Percentiles rank a stretch among this genome's conserved stretches.
Evolutionary conservation across 2,888 invertebrate species (phyloP).

Genomic region (Drosophila flavopinicola): DNA sequence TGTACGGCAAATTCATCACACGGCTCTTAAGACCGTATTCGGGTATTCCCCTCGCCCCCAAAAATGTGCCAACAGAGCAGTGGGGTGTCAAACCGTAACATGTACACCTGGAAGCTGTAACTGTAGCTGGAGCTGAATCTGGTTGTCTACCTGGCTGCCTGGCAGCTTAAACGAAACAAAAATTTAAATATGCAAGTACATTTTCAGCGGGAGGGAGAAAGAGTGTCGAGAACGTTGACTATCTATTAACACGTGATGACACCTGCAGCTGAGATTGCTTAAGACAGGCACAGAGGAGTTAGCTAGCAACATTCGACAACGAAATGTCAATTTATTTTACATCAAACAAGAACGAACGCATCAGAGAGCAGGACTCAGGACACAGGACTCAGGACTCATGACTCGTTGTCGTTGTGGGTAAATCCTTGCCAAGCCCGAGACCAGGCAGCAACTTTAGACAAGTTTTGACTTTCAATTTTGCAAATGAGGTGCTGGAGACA

Average conservation of each 20-base stretch:
- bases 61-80: conserved; percentile 62
- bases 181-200: conserved; percentile 77
- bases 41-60: background rate
- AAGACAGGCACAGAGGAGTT: background rate
- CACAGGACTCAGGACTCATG: conserved; percentile 9
- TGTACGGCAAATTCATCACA: conserved; percentile 56
- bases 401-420: conserved; percentile 9
- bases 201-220: conserved; percentile 42
- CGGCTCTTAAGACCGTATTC: conserved; percentile 6
- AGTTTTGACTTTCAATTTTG: conserved; percentile 80
- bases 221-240: conserved; percentile 44
- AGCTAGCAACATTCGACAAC: conserved; percentile 49
- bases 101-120: conserved; percentile 5
- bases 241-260: conserved; percentile 75
- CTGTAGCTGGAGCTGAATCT: background rate
- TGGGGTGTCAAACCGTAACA: conserved; percentile 19
- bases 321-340: conserved; percentile 80
- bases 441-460: conserved; percentile 57
- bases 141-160: conserved; percentile 11
- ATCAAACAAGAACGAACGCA: conserved; percentile 49
- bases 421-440: conserved; percentile 10
- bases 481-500: conserved; percentile 76
- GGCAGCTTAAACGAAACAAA: conserved; percentile 33
- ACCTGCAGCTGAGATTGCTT: conserved; percentile 50
- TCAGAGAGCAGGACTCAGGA: conserved; percentile 29